Evolutionary conservation across 1,140 invertebrate species (phyloP), one percentile per base, ranked within the genome.

Genomic region (Ptiloglossa arizonensis): DNA sequence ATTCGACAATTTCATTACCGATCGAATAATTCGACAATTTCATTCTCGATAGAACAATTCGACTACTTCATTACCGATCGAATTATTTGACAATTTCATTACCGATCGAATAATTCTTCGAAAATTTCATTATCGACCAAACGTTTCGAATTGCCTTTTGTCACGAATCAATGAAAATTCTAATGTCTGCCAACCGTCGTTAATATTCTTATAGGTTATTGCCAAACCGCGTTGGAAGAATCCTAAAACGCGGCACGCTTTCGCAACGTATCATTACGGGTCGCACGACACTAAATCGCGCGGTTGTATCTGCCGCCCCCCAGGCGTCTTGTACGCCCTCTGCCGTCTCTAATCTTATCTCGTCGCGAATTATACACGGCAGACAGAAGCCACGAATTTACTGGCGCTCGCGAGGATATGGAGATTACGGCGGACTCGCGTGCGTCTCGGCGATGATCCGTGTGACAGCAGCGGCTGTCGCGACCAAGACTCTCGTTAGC

Each of bases 341-440:
- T 2, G 24, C 19, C 29, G 3, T 11, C 59, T 11, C 24, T 64
- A 74, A 66, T 54, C 71, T 74, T 74, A 74, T 74, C 71, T 74
- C 35, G 1, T 44, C 13, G 35, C 35, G 71, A 74, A 74, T 74
- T 74, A 73, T 64, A 73, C 60, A 54, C 19, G 71, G 48, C 60
- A 32, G 46, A 56, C 48, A 66, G 71, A 74, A 66, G 71, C 71
- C 60, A 44, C 19, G 71, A 66, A 74, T 74, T 74, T 74, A 74
- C 15, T n/a, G 46, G 59, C 22, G 71, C 24, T 22, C 59, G 59
- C 35, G 59, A 0, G 48, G 35, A 41, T 22, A 63, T 66, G 35
- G 48, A 74, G 60, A 74, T 66, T 66, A 32, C 17, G 5, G 27
- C 5, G 44, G 9, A 50, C 9, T 72, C 41, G 70, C 70, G 57